These are phyloP conservation scores for Emys orbicularis DNA, from an alignment of 2,797 vertebrate genomes.

Conservation along the genomic window DNA sequence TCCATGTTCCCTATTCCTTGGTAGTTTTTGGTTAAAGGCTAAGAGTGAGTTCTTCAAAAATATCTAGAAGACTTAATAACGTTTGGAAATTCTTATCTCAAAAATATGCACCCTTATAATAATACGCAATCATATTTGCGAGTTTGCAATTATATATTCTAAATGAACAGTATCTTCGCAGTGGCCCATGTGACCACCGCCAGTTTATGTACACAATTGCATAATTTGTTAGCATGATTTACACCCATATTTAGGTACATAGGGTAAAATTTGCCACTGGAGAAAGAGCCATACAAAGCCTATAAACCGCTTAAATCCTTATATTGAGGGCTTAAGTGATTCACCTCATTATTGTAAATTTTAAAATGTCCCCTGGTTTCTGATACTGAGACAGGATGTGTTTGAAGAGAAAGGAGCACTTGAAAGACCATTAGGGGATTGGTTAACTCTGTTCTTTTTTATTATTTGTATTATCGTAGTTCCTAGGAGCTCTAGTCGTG, in stretches of 20 bases:
- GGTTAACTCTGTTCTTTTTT: neutral
- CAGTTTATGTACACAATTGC: fast-evolving
- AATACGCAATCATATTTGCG: neutral
- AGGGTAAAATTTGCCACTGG: neutral
- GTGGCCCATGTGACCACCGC: fast-evolving
- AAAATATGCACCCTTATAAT: neutral
- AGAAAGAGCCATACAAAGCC: fast-evolving
- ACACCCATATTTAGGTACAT: neutral
- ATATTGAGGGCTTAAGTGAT: neutral
- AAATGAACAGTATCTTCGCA: neutral
- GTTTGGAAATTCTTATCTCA: neutral
- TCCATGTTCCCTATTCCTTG: neutral
- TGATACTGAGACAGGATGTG: neutral
- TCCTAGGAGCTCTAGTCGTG: neutral
- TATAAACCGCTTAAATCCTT: neutral
- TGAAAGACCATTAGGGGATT: too few relatives aligned
- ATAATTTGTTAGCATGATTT: neutral
- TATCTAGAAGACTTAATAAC: fast-evolving
- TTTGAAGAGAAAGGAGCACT: neutral
- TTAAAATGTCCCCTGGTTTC: neutral
- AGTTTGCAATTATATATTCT: neutral
- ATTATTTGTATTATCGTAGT: neutral
- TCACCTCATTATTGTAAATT: neutral
- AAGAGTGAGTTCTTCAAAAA: neutral
- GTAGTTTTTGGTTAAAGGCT: neutral